These are phyloP conservation scores for Etheostoma cragini DNA, from an alignment of 2,113 vertebrate species.

Conservation along the genomic window DNA sequence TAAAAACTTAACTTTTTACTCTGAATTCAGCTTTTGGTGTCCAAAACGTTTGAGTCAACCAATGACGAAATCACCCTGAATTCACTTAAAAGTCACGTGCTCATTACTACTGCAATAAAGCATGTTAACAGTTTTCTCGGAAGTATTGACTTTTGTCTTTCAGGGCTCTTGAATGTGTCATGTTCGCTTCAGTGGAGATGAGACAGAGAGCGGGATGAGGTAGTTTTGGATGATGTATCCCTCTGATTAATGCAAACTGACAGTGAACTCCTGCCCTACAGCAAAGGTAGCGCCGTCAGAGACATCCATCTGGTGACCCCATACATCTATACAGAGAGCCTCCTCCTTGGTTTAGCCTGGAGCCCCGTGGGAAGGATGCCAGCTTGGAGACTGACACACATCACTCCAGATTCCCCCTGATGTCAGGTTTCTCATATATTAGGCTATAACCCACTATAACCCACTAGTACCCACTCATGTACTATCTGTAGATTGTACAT, in stretches of 20 bases:
- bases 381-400: conserved; percentile 73
- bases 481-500: background rate
- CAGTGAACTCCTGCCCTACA: conserved; percentile 74
- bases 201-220: conserved; percentile 42
- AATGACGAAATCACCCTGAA: background rate
- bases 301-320: conserved; percentile 77
- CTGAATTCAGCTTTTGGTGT: background rate
- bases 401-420: conserved; percentile 30
- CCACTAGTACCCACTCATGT: no score
- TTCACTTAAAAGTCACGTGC: conserved; percentile 5
- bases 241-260: conserved; percentile 72
- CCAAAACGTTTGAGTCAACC: conserved; percentile 24
- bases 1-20: conserved; percentile 26
- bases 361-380: conserved; percentile 79
- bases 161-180: conserved; percentile 28
- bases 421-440: conserved; percentile 47
- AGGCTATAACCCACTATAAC: background rate
- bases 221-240: conserved; percentile 52
- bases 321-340: conserved; percentile 61
- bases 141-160: conserved; percentile 8
- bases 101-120: background rate
- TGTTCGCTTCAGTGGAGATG: conserved; percentile 32
- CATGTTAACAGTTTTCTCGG: background rate
- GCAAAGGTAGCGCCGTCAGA: conserved; percentile 65
- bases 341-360: conserved; percentile 42